Evolutionary conservation across 2,888 invertebrate species (phyloP), one percentile per base, ranked within the genome.

Genomic region (Conchocele bisecta): DNA sequence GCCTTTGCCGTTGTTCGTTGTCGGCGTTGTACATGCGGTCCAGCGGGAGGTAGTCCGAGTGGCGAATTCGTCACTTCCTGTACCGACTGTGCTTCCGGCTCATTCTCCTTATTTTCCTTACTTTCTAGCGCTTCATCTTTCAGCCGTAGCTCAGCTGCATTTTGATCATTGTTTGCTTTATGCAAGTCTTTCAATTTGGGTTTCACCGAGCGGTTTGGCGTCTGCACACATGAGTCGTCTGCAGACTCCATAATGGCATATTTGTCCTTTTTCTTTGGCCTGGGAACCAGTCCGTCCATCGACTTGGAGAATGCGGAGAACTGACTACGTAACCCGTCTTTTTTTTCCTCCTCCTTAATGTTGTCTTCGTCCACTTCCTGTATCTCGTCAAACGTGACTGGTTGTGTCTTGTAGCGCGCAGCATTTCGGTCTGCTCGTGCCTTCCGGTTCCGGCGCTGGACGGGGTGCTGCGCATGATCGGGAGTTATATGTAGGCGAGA

Each of bases 321-420:
- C 68, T 87, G 86, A 33, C 77, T 75, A 70, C 79, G 84, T 3
- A 77, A 33, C 24, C 73, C 73, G 15, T 75, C 74, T 1, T 44
- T 66, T 54, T 75, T 75, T 24, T 78, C 75, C 41, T 79, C 79
- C 24, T 80, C 80, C 58, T 74, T 79, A 39, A 75, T 77, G 31
- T 67, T 79, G 57, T 83, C 83, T 86, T 94, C 95, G 83, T 94
- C 94, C 20, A 95, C 94, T 91, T 95, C 95, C 93, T 94, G 91
- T 80, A 95, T 95, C 92, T 95, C 95, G 41, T 95, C 94, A 90
- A 95, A 95, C 46, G 95, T 95, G 78, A 95, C 94, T 1, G 95
- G 95, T 89, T 94, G 94, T 35, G 95, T 95, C 82, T 94, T 93
- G 86, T 93, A 94, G 50, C 94, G 91, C 3, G 90, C 82, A 79